Evolutionary conservation across 2,113 vertebrate genomes (phyloP), one percentile per base, ranked within the genome.

Genomic region (Orientallactaga bullata): DNA sequence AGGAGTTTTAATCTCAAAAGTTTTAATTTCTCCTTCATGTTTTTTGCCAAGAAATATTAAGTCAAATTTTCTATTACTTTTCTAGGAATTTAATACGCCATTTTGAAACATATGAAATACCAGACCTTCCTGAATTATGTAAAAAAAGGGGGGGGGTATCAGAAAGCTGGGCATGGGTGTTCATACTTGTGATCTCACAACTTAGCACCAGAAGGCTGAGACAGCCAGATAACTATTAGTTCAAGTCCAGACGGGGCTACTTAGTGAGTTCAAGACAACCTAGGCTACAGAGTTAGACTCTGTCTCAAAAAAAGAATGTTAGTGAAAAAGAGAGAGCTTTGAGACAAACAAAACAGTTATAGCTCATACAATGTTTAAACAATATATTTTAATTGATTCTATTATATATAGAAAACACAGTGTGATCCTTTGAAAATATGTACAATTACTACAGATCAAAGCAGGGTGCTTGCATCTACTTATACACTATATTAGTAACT

Each of bases 41-140:
- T 81, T 81, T 88, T 47, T 79, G 73, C 6, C 91, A 16, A 20
- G 55, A 85, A 51, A 37, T 77, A 55, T 63, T 80, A 78, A 91
- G 37, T 13, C 24, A 69, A 24, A 35, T 71, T 68, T 21, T 24
- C 5, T 84, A 3, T 80, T 85, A 47, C 12, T 93, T 13, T 86
- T 72, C 15, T 51, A 42, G 60, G 15, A 77, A 8, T n/a, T 21
- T 32, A 89, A 47, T 9, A 3, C 58, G 20, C 66, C 5, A 15
- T 16, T 87, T 89, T 21, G 23, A 80, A 71, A 84, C 87, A 26
- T 42, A 2, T 58, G 72, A 85, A 89, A 91, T n/a, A 58, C 2
- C 4, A n/a, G 12, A 20, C 71, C 5, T 71, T 85, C 24, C 16
- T 83, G 3, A 20, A 69, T 23, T 42, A 47, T n/a, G 1, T 32